Percentiles rank a stretch among this genome's conserved stretches.
phyloP scores from a whole-genome alignment of 2,888 invertebrate genomes.

The Xanthia icteritia region DNA sequence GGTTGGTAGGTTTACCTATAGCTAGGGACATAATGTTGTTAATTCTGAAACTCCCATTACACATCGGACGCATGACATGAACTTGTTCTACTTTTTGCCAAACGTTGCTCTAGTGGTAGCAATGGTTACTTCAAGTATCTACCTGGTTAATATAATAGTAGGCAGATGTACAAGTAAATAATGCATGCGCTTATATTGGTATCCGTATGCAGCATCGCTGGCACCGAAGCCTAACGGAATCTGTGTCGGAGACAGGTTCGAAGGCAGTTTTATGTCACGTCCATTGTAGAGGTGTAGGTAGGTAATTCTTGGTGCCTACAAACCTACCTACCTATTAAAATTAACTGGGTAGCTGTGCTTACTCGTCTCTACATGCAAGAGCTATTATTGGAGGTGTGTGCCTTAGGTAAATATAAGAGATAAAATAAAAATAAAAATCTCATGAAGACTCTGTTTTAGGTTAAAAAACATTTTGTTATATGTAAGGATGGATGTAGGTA shows the following conservation, averaged over 20 bases:
- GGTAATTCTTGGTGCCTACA: conserved; percentile 62
- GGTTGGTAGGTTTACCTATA: not conserved
- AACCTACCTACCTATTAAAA: conserved; percentile 62
- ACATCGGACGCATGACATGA: not conserved
- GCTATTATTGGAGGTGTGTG: conserved; percentile 32
- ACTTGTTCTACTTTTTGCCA: not conserved
- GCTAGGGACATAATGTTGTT: not conserved
- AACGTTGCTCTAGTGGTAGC: not conserved
- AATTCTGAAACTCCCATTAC: not conserved
- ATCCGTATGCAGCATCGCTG: conserved; percentile 63
- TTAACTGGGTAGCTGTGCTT: conserved; percentile 53
- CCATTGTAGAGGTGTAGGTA: conserved; percentile 66
- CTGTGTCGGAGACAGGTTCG: conserved; percentile 74
- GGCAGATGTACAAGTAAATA: conserved; percentile 52
- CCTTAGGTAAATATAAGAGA: not conserved
- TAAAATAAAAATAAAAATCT: no score
- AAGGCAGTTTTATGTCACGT: conserved; percentile 74
- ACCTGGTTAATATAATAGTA: conserved; percentile 35
- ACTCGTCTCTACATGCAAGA: conserved; percentile 35
- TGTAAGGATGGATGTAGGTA: not conserved
- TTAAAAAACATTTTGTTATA: not conserved
- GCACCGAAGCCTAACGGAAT: conserved; percentile 76
- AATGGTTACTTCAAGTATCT: conserved; percentile 6
- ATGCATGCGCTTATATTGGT: conserved; percentile 60
- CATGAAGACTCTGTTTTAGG: not conserved